phyloP scores from a whole-genome alignment of 2,888 invertebrate genomes.

The Acleris emargana region DNA sequence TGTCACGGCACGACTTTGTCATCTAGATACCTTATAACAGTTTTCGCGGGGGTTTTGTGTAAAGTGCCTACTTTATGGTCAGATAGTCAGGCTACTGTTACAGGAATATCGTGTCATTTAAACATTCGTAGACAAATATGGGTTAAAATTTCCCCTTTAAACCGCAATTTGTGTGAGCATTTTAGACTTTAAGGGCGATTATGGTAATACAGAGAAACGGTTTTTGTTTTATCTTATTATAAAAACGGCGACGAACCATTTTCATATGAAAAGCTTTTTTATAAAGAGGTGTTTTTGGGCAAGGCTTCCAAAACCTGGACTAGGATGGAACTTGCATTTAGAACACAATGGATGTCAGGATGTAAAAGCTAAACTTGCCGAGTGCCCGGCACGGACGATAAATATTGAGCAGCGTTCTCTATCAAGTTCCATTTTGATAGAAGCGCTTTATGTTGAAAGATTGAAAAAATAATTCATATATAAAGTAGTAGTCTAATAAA shows the following conservation, averaged over 20 bases:
- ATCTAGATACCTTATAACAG: slow-evolving; percentile 19
- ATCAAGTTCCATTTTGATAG: too few species aligned
- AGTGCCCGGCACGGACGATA: not conserved
- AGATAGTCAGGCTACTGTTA: not conserved
- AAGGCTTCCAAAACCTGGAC: not conserved
- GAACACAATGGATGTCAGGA: not conserved
- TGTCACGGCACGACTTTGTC: slow-evolving; percentile 13
- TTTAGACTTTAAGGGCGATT: slow-evolving; percentile 30
- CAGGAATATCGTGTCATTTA: not conserved
- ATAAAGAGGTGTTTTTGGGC: slow-evolving; percentile 10
- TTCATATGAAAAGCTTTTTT: slow-evolving; percentile 8
- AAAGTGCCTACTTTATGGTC: slow-evolving; percentile 12
- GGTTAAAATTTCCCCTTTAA: slow-evolving; percentile 14
- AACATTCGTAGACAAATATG: slow-evolving; percentile 20
- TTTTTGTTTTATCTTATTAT: slow-evolving; percentile 28
- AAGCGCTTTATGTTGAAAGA: too few species aligned
- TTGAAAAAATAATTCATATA: too few species aligned
- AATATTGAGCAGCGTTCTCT: too few species aligned
- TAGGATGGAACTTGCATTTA: not conserved
- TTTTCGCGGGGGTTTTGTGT: slow-evolving; percentile 10
- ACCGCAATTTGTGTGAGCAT: slow-evolving; percentile 14
- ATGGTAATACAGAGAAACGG: slow-evolving; percentile 28
- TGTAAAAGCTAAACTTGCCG: not conserved
- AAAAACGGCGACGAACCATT: slow-evolving; percentile 15
- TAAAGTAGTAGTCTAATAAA: too few species aligned